Base-by-base conservation (phyloP, 2,888 invertebrate species). In the Ditylenchus weischeri region DNA sequence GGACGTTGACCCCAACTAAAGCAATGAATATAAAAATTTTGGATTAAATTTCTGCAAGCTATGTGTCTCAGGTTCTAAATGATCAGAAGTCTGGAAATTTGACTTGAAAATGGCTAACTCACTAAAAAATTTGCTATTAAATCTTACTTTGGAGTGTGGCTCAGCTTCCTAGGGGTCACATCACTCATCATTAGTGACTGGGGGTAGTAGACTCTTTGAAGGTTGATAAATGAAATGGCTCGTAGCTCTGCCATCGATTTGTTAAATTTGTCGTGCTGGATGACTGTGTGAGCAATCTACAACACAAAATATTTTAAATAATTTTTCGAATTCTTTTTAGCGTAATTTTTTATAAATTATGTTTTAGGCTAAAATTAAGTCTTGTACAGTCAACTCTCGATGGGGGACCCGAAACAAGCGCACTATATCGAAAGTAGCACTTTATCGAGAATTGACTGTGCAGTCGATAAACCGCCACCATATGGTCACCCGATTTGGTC, bases 221-320 rank as follows among this genome's bases (percentile, higher is more conserved):
- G 86, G 64, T 92, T 90, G 86, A 92, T 92, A 68, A 94, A 86
- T 77, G 92, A 91, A 60, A 93, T 89, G 84, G 91, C 91, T 85
- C 93, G 93, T 64, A 92, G 91, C 86, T 94, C 94, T 83, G 93
- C 91, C 62, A 93, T 91, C 48, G 93, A 92, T 79, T 91, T 90
- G 70, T 90, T 54, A 69, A 90, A 90, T 79, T 91, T 90, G 85
- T 93, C 93, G 82, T 89, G 90, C 82, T 93, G 91, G 61, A 94
- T 85, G 15, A 94, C 90, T 64, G 93, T 91, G 84, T 94, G 92
- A 54, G 93, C 93, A 49, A 90, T 90, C 87, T 89, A 79, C 48
- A 78, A n/a, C 7, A 47, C 18, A 15, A n/a, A 29, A 3, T 21
- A 3, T 15, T 21, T 29, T 7, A 18, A 57, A n/a, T n/a, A 18